A percentile compares a stretch with the other conserved stretches of the same genome.
Evolutionary conservation across 2,797 vertebrate genomes (phyloP).

Genomic region (Emydoidea blandingii): DNA sequence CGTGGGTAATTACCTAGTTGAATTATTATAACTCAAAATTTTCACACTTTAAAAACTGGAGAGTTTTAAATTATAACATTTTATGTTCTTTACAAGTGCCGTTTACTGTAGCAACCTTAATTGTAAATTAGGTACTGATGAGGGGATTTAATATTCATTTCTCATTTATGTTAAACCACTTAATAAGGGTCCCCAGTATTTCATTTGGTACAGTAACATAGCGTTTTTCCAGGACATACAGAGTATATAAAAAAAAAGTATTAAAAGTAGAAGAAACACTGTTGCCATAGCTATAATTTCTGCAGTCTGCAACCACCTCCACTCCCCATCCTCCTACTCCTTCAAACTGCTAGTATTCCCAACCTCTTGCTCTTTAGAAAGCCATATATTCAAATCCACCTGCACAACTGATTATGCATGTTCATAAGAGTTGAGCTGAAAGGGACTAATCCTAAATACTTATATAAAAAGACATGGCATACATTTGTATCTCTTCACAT

Average conservation of each 20-base stretch:
- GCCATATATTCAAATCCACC: neutral
- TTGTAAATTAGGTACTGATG: neutral
- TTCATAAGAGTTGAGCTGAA: neutral
- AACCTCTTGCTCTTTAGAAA: slow-evolving; percentile 1
- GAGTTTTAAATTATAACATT: neutral
- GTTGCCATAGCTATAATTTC: slow-evolving; percentile 47
- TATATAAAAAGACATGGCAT: neutral
- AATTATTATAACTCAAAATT: too few relatives aligned
- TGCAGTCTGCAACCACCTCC: slow-evolving; percentile 64
- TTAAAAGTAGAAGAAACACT: neutral
- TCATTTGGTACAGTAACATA: neutral
- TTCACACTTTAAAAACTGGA: neutral
- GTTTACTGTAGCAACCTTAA: neutral
- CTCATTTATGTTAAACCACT: neutral
- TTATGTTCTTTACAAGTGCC: neutral
- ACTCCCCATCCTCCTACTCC: slow-evolving; percentile 39
- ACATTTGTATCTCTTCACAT: neutral
- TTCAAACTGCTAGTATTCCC: slow-evolving; percentile 12
- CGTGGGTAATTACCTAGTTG: neutral
- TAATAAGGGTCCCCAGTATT: neutral
- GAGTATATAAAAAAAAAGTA: slow-evolving; percentile 41
- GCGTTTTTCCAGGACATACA: neutral
- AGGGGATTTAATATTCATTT: neutral
- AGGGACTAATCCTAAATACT: neutral
- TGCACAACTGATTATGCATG: neutral